Evolutionary conservation across 2,888 invertebrate species (phyloP).

Genomic region (Luffia ferchaultella): DNA sequence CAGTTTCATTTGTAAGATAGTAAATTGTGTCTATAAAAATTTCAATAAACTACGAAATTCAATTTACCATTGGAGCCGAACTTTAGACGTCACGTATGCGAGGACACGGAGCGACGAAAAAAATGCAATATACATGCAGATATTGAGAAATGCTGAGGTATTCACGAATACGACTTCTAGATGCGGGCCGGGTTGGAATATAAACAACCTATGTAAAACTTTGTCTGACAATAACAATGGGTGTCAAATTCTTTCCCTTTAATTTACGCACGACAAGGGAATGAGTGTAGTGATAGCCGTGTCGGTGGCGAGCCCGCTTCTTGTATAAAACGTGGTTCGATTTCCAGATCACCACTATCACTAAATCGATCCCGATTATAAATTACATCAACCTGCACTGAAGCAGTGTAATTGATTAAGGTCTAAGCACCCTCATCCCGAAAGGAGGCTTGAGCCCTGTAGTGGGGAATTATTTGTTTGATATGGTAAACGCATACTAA

Average conservation of each 20-base stretch:
- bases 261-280: neutral
- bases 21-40: neutral
- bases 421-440: too few relatives aligned
- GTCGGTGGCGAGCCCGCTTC: neutral
- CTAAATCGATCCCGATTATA: too few relatives aligned
- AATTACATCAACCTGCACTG: too few relatives aligned
- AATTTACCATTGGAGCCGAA: neutral
- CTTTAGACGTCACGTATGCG: neutral
- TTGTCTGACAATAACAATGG: too few relatives aligned
- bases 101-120: neutral
- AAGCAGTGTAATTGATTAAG: too few relatives aligned
- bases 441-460: too few relatives aligned
- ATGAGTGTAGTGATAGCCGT: neutral
- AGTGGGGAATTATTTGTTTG: too few relatives aligned
- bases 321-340: neutral
- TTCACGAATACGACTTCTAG: neutral
- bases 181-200: neutral
- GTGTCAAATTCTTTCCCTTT: too few relatives aligned
- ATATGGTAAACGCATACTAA: too few relatives aligned
- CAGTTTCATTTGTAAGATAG: neutral
- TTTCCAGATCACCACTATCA: neutral
- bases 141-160: slow-evolving; percentile 23
- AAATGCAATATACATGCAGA: slow-evolving; percentile 29
- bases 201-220: neutral
- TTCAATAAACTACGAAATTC: neutral